These are phyloP conservation scores for Lepidurus packardi DNA, from an alignment of 1,140 invertebrate species.

Conservation along the genomic window DNA sequence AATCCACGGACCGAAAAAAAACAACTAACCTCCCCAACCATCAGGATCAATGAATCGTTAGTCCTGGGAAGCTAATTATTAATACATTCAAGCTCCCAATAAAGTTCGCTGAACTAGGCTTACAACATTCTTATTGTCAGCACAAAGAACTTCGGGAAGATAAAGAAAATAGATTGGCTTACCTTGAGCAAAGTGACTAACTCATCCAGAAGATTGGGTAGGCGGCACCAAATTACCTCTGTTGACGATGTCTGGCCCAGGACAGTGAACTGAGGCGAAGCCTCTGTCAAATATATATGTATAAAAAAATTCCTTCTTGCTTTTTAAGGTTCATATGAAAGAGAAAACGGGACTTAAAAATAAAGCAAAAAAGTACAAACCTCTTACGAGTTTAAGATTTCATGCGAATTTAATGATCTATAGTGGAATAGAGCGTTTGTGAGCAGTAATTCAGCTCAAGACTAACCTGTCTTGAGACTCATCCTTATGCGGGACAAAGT, in stretches of 20 bases:
- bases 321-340: neutral
- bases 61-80: no score
- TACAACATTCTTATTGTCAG: no score
- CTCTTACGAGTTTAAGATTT: neutral
- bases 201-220: neutral
- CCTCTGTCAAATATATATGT: neutral
- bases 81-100: no score
- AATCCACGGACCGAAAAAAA: no score
- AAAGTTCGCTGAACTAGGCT: no score
- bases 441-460: neutral
- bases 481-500: neutral
- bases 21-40: no score
- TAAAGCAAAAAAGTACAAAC: no score
- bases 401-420: neutral
- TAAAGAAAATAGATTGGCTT: neutral
- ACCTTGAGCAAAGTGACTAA: slow-evolving; percentile 1
- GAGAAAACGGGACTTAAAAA: neutral
- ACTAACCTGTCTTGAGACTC: slow-evolving; percentile 7
- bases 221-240: neutral
- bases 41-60: no score
- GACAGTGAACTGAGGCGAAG: neutral
- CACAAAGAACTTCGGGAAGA: no score
- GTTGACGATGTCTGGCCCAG: neutral
- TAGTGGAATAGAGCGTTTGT: neutral
- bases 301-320: neutral